Base-by-base conservation (phyloP, 2,113 vertebrate genomes). In the Sterrhoptilus dennistouni region DNA sequence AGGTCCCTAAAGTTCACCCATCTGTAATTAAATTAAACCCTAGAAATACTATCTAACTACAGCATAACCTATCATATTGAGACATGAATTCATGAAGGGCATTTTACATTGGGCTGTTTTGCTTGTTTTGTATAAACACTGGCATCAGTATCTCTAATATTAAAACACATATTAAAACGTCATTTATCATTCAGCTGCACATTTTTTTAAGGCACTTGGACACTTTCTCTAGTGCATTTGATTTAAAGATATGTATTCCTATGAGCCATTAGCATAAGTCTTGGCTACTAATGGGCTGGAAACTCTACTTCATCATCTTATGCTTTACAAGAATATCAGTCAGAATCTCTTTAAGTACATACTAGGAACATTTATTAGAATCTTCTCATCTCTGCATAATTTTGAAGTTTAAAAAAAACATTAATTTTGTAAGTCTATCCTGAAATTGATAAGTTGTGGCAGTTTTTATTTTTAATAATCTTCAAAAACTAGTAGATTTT, bases 221-320 rank as follows among this genome's bases (percentile, higher is more conserved):
- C 82, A 75, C 75, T 82, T 92, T 85, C 65, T 92, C 12, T 78
- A 71, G 35, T 64, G 70, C 29, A 44, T 88, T 53, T 88, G 61
- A 92, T 93, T 95, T 95, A 84, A 96, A 93, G 70, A 85, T 76
- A 49, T 79, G 88, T 92, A 79, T 87, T 88, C 29, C 8, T 23
- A 85, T 79, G 21, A 90, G 10, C 49, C 56, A 79, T 95, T 95
- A 91, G 7, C 57, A 64, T 91, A 85, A 85, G 59, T 86, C 76
- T 69, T 94, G 66, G 80, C 86, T 80, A 72, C 57, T 95, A 89
- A 89, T 93, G 87, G 76, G 9, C 57, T 89, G 47, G 76, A 94
- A 93, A 89, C 17, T 70, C 71, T 68, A 79, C 66, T 83, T 90
- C 59, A 83, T 94, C 59, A 72, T 72, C 44, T 83, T 31, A n/a